Evolutionary conservation across 2,888 invertebrate genomes (phyloP).

Genomic region (Pristionchus entomophagus): DNA sequence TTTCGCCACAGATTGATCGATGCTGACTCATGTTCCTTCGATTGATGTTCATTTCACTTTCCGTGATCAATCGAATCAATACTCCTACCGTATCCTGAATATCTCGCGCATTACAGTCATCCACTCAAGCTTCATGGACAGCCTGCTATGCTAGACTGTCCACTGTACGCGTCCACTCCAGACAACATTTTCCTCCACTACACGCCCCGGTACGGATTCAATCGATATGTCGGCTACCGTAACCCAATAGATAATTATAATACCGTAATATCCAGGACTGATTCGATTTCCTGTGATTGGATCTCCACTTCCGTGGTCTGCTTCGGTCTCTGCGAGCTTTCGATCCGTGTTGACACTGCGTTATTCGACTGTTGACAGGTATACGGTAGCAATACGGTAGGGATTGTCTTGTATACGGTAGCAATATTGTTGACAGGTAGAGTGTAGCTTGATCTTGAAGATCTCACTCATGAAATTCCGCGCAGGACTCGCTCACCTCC

Average conservation of each 20-base stretch:
- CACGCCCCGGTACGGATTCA: background rate
- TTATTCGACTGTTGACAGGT: conserved; percentile 54
- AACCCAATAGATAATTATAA: background rate
- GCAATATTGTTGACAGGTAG: conserved; percentile 52
- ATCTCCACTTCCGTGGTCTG: conserved; percentile 71
- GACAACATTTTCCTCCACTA: background rate
- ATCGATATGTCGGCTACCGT: background rate
- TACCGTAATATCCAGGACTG: background rate
- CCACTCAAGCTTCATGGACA: background rate
- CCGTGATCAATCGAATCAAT: background rate
- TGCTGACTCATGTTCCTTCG: background rate
- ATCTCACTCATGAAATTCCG: background rate
- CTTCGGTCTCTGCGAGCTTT: conserved; percentile 72
- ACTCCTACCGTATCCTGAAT: too few relatives aligned
- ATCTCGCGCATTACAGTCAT: background rate
- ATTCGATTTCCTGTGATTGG: conserved; percentile 63
- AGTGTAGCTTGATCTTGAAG: background rate
- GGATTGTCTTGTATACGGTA: too few relatives aligned
- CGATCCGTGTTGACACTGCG: conserved; percentile 68
- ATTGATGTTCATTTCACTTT: background rate
- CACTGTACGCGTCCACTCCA: background rate
- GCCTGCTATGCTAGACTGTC: background rate
- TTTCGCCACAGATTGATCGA: background rate
- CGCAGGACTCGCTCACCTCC: background rate
- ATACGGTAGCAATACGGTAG: background rate